Conservation (phyloP, 2,113 vertebrate species). For the Cebus imitator region DNA sequence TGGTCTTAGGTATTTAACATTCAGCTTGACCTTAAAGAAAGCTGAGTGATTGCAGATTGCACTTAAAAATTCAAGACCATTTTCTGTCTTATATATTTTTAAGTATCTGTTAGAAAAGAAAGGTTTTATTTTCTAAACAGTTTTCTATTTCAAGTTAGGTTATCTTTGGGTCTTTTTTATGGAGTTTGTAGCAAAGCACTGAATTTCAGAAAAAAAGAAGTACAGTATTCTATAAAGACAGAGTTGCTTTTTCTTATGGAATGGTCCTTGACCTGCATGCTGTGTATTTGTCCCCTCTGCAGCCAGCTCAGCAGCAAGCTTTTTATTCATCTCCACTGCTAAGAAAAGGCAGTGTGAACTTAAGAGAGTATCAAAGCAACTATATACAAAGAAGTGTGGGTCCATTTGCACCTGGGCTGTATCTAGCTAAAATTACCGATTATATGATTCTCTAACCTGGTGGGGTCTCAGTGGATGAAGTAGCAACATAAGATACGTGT, state of each 20-base stretch:
- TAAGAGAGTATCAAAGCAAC: constrained; percentile 52
- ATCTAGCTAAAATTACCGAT: constrained; percentile 36
- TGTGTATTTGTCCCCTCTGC: constrained; percentile 51
- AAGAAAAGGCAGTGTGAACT: constrained; percentile 46
- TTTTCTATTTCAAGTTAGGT: constrained; percentile 62
- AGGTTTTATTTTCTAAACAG: constrained; percentile 62
- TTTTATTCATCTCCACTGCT: constrained; percentile 32
- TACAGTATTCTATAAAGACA: constrained; percentile 59
- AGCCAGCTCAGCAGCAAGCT: constrained; percentile 31
- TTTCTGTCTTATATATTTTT: constrained; percentile 46
- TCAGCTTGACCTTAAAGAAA: constrained; percentile 62
- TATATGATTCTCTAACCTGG: not conserved
- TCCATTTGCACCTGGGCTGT: not conserved
- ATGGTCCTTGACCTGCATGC: constrained; percentile 56
- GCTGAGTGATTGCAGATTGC: constrained; percentile 42
- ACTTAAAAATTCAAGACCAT: constrained; percentile 49
- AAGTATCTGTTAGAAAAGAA: constrained; percentile 60
- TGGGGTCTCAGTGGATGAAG: not conserved
- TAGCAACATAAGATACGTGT: not conserved
- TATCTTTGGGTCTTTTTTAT: constrained; percentile 52
- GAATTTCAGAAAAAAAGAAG: constrained; percentile 47
- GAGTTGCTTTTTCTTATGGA: constrained; percentile 18
- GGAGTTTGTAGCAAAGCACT: constrained; percentile 27
- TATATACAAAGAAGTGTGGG: constrained; percentile 25
- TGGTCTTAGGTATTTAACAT: constrained; percentile 17